Base-by-base conservation (phyloP, 92 coral and sea anemone species). In the Phymanthus crucifer region DNA sequence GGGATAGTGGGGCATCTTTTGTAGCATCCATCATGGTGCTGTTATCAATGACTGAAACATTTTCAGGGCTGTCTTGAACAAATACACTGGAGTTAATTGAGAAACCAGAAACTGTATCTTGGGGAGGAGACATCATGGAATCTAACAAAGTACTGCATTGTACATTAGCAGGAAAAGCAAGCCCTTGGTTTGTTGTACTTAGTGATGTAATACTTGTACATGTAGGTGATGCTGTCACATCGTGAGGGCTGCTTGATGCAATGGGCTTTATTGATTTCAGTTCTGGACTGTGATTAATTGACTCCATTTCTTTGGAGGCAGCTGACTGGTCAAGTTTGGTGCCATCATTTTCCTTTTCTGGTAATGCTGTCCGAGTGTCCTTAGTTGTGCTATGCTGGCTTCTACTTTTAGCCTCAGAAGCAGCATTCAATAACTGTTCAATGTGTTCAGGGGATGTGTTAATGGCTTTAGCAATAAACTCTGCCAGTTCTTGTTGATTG, bases 201-300 rank as follows among this genome's bases (percentile, higher is more conserved):
- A 21, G 2, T 21, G 64, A 54, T 52, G 84, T 70, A 56, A 72
- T 70, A 72, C 71, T 24, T 32, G 68, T 70, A 72, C 71, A 13
- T 32, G 68, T 23, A 10, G 84, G 43, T 40, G 65, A 31, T 21
- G 64, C 9, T 0, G 33, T 26, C 9, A 64, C 35, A 1, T 88
- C 80, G 16, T 92, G 93, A 14, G 97, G 97, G 52, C 94, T 90
- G 68, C 97, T 93, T 21, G 94, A 87, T 31, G 94, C 91, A 65
- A 91, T 76, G 32, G 97, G 97, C 66, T 85, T 86, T 67, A 92
- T 64, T 11, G 81, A 34, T 19, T 36, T 61, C 13, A 82, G 50
- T 36, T 82, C 86, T 56, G 86, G 86, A 50, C 79, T 82, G 40
- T 82, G 61, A 17, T 47, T 34, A 0, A 72, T 7, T 27, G 66